A percentile compares a stretch with the other conserved stretches of the same genome.
Evolutionary conservation across 2,113 vertebrate genomes (phyloP).

Genomic region (Macaca fascicularis): DNA sequence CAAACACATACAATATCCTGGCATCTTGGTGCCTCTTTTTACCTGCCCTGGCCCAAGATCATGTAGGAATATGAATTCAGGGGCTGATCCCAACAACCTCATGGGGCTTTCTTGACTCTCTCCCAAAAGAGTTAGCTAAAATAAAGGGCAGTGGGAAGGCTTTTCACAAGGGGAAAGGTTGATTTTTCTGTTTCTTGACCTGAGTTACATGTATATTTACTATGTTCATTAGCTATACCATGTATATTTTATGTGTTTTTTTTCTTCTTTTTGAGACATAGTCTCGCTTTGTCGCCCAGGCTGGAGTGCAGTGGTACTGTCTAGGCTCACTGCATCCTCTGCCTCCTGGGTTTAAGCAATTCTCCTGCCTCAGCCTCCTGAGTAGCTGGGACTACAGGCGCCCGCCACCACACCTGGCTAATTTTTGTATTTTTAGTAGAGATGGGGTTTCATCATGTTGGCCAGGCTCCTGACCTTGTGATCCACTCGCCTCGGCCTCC

Average conservation of each 20-base stretch:
- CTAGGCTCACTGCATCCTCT: no score
- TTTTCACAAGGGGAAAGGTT: not conserved
- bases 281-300: no score
- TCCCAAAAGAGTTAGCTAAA: not conserved
- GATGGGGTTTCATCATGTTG: no score
- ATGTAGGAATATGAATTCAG: not conserved
- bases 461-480: no score
- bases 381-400: no score
- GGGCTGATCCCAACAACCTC: not conserved
- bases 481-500: no score
- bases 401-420: no score
- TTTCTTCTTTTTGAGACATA: no score
- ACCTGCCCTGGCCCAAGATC: not conserved
- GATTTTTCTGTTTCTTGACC: conserved; percentile 5
- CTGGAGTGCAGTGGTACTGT: no score
- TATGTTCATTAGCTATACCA: not conserved
- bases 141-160: not conserved
- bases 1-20: not conserved
- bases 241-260: not conserved
- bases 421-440: no score
- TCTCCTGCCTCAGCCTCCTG: no score
- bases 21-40: not conserved
- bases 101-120: conserved; percentile 26
- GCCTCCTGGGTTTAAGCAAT: no score
- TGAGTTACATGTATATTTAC: not conserved